Evolutionary conservation across 2,888 invertebrate genomes (phyloP).

Genomic region (Acrobasis repandana): DNA sequence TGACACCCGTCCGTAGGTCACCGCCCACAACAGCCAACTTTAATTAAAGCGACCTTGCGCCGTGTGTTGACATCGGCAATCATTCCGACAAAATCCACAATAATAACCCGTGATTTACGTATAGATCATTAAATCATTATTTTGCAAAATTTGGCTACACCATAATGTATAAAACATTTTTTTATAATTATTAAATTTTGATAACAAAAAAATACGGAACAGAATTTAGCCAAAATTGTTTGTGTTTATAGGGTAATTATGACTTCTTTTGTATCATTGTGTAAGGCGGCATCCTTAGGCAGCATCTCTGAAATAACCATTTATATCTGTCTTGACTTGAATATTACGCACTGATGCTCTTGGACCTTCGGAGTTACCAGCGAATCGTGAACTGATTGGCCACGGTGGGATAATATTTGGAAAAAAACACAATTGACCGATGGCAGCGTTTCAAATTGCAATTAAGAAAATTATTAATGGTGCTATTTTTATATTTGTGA

Average conservation of each 20-base stretch:
- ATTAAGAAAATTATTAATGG: slow-evolving; percentile 12
- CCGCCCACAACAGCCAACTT: slow-evolving; percentile 4
- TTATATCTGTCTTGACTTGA: background rate
- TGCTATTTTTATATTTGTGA: background rate
- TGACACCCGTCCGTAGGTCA: background rate
- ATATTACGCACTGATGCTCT: slow-evolving; percentile 11
- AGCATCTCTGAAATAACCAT: background rate
- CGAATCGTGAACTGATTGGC: slow-evolving; percentile 10
- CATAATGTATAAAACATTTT: background rate
- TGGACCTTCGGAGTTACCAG: slow-evolving; percentile 6
- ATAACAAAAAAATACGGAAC: slow-evolving; percentile 3
- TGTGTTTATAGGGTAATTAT: slow-evolving; percentile 5
- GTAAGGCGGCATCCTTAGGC: background rate
- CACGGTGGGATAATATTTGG: slow-evolving; percentile 8
- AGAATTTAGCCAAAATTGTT: background rate
- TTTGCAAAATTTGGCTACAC: background rate
- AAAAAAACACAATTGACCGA: background rate
- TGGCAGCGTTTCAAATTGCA: background rate
- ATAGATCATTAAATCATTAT: slow-evolving; percentile 1
- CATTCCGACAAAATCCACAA: slow-evolving; percentile 1
- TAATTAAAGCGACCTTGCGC: slow-evolving; percentile 13
- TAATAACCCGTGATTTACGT: slow-evolving; percentile 6
- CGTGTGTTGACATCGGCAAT: slow-evolving; percentile 14
- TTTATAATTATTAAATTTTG: background rate
- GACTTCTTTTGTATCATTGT: slow-evolving; percentile 11